A percentile compares a stretch with the other conserved stretches of the same genome.
Conservation (phyloP, 1,140 invertebrate species). For the Drosophila albomicans region DNA sequence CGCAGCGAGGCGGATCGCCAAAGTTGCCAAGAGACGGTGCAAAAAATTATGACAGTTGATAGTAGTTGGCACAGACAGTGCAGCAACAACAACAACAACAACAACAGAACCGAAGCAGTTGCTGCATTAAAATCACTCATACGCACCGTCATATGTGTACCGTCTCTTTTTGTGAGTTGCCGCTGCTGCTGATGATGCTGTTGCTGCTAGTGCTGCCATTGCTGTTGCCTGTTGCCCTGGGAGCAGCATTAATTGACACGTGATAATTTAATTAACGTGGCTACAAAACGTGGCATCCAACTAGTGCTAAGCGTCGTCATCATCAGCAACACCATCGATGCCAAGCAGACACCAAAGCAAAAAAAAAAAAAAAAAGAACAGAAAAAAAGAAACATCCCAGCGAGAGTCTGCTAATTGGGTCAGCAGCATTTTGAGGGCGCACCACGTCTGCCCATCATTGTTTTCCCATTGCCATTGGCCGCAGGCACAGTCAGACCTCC, state of each 20-base stretch:
- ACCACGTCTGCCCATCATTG: slow-evolving; percentile 42
- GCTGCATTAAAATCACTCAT: slow-evolving; percentile 62
- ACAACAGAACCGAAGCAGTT: not conserved
- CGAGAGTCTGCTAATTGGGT: slow-evolving; percentile 68
- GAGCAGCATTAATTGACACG: slow-evolving; percentile 76
- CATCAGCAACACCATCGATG: slow-evolving; percentile 45
- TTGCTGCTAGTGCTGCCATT: not conserved
- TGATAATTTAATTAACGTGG: slow-evolving; percentile 80
- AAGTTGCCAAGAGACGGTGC: slow-evolving; percentile 30
- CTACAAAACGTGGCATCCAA: slow-evolving; percentile 61
- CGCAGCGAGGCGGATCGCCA: slow-evolving; percentile 1
- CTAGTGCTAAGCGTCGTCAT: slow-evolving; percentile 48
- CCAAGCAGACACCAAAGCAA: slow-evolving; percentile 23
- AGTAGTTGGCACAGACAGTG: slow-evolving; percentile 35
- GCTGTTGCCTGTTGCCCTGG: slow-evolving; percentile 42
- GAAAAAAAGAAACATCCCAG: slow-evolving; percentile 28
- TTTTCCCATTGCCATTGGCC: slow-evolving; percentile 49
- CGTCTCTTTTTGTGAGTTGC: slow-evolving; percentile 6
- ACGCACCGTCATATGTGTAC: slow-evolving; percentile 46
- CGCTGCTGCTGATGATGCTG: slow-evolving; percentile 15
- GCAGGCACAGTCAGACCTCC: slow-evolving; percentile 35
- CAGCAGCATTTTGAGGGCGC: slow-evolving; percentile 60
- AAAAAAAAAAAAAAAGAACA: slow-evolving; percentile 21
- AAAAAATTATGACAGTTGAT: slow-evolving; percentile 63
- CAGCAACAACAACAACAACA: not conserved